Evolutionary conservation across 1,140 invertebrate genomes (phyloP), one percentile per base, ranked within the genome.

Genomic region (Stenopsyche tienmushanensis): DNA sequence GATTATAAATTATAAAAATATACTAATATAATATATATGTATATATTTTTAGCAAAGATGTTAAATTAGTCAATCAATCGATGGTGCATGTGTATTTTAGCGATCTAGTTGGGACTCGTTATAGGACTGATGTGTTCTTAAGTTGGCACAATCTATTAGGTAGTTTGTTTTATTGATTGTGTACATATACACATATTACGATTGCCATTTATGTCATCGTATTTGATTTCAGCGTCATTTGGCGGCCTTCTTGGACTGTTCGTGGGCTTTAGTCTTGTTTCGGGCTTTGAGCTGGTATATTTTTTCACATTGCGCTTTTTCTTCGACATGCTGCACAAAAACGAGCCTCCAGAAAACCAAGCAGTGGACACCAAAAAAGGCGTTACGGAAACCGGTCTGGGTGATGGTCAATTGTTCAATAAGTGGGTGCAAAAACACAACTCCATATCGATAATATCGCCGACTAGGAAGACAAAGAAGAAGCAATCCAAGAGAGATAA

Each of bases 261-360:
- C 72, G 78, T 86, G 21, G 88, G 87, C 1, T 88, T 88, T 71
- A 88, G 85, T 50, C 77, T 89, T n/a, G 83, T 88, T 57, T 84
- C 86, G 0, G 82, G 79, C 1, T 83, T 87, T 41, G 88, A 89
- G 72, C 75, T 89, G 39, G 20, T 87, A 2, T 84, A 88, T 60
- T 88, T 87, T 68, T 83, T 88, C 58, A 75, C 82, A 1, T 75
- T 85, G 66, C 74, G 83, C 10, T 68, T 82, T 0, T 71, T 83
- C 23, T 78, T 77, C 44, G 78, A 82, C 49, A 54, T 70, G 44
- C 20, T 55, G 17, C 64, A 70, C 25, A 69, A 66, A 25, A 58
- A 66, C 21, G 1, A 23, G 18, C 3, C 10, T 24, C 1, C 13
- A 5, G 55, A 58, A 45, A 9, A 5, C 7, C 10, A 5, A 18